Conservation (phyloP, 2,113 vertebrate species). For the Rhombomys opimus region DNA sequence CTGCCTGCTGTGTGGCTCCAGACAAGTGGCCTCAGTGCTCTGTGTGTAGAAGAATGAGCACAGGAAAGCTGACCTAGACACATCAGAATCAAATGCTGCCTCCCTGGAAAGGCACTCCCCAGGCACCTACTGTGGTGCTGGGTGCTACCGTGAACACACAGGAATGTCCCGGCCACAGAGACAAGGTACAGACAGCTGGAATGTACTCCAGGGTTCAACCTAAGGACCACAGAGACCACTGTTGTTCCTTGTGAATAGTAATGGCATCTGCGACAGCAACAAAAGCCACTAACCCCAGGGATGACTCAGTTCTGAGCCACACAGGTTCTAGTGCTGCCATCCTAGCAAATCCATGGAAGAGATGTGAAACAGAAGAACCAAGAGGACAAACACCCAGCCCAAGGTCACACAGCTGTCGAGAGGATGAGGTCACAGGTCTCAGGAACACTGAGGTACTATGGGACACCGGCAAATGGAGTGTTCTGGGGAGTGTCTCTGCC, state of each 20-base stretch:
- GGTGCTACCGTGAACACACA: rapidly evolving
- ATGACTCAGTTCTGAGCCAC: background rate
- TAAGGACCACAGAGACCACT: rapidly evolving
- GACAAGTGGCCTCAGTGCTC: background rate
- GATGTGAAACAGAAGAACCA: background rate
- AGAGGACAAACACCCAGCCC: constrained; percentile 9
- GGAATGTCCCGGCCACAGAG: background rate
- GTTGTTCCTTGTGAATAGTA: background rate
- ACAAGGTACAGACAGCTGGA: background rate
- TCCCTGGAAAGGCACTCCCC: background rate
- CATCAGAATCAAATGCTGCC: background rate
- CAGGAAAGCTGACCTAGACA: background rate
- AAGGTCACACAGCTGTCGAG: background rate
- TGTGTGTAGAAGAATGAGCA: background rate
- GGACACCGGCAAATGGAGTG: background rate
- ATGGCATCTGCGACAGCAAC: rapidly evolving
- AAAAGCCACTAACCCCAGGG: background rate
- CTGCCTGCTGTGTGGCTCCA: background rate
- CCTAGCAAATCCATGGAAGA: background rate
- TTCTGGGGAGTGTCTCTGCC: background rate
- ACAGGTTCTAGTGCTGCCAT: background rate
- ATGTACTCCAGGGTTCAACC: background rate
- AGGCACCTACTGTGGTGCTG: background rate
- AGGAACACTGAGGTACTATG: background rate
- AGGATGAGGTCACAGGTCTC: background rate